phyloP scores from a whole-genome alignment of 2,888 invertebrate genomes.

The Conchocele bisecta region DNA sequence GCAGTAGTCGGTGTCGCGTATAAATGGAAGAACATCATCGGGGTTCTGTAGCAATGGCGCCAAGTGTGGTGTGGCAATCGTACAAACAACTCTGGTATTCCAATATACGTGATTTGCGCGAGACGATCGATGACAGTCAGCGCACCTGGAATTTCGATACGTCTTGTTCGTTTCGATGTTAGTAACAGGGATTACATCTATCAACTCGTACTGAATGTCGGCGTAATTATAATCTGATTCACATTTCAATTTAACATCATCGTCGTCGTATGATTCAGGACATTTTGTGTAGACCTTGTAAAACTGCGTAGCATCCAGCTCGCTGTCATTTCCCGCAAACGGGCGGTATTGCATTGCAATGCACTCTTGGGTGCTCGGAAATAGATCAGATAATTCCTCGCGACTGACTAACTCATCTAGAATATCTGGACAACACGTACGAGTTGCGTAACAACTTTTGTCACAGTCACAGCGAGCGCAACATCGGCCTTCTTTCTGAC shows the following conservation, averaged over 20 bases:
- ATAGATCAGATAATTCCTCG: not conserved
- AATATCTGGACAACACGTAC: constrained; percentile 28
- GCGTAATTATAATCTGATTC: constrained; percentile 14
- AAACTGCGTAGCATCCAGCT: constrained; percentile 10
- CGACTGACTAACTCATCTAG: not conserved
- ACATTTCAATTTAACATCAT: constrained; percentile 3
- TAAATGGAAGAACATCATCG: no score
- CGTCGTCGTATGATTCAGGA: not conserved
- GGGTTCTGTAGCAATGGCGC: no score
- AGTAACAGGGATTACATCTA: constrained; percentile 13
- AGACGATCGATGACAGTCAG: constrained; percentile 5
- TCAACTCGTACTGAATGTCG: constrained; percentile 13
- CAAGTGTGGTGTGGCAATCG: no score
- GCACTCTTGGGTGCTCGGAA: not conserved
- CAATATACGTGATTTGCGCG: no score
- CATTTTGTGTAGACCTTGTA: constrained; percentile 18
- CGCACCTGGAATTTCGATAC: constrained; percentile 25
- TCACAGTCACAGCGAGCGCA: constrained; percentile 14
- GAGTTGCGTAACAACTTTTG: not conserved
- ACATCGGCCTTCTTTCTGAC: no score
- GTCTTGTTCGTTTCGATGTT: not conserved
- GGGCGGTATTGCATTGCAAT: constrained; percentile 7
- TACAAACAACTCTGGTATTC: no score
- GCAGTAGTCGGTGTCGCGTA: no score
- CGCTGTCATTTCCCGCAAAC: not conserved